Evolutionary conservation across 2,113 vertebrate species (phyloP).

Genomic region (Hiodon alosoides): DNA sequence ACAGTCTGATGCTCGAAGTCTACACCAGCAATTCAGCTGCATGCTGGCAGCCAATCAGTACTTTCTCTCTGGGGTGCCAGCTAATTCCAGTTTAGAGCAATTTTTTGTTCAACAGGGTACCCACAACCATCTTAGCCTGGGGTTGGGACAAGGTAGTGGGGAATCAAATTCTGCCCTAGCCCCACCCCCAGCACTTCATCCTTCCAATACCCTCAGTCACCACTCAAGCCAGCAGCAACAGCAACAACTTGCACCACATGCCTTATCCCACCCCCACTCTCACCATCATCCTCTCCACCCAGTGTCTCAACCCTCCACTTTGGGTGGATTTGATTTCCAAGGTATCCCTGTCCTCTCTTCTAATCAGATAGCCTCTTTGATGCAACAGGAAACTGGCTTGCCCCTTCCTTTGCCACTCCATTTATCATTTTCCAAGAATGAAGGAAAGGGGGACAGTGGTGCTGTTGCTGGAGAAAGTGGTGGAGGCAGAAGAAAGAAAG

Average conservation of each 20-base stretch:
- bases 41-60: slow-evolving; percentile 75
- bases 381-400: slow-evolving; percentile 68
- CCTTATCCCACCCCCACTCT: slow-evolving; percentile 66
- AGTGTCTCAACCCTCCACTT: slow-evolving; percentile 60
- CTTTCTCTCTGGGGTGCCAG: slow-evolving; percentile 67
- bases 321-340: slow-evolving; percentile 69
- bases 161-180: slow-evolving; percentile 61
- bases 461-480: slow-evolving; percentile 47
- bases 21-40: slow-evolving; percentile 75
- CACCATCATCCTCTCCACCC: slow-evolving; percentile 70
- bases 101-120: slow-evolving; percentile 69
- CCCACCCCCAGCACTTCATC: slow-evolving; percentile 65
- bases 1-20: slow-evolving; percentile 67
- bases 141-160: slow-evolving; percentile 50
- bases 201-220: slow-evolving; percentile 59
- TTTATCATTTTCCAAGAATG: slow-evolving; percentile 66
- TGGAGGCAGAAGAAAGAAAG: slow-evolving; percentile 69
- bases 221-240: slow-evolving; percentile 55
- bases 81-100: slow-evolving; percentile 70
- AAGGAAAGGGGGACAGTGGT: slow-evolving; percentile 52
- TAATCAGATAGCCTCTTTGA: slow-evolving; percentile 67
- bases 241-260: slow-evolving; percentile 63
- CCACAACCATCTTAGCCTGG: slow-evolving; percentile 66
- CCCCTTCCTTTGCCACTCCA: slow-evolving; percentile 66
- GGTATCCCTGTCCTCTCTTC: slow-evolving; percentile 70